Conservation (phyloP, 2,797 vertebrate genomes). For the Oreochromis mossambicus region DNA sequence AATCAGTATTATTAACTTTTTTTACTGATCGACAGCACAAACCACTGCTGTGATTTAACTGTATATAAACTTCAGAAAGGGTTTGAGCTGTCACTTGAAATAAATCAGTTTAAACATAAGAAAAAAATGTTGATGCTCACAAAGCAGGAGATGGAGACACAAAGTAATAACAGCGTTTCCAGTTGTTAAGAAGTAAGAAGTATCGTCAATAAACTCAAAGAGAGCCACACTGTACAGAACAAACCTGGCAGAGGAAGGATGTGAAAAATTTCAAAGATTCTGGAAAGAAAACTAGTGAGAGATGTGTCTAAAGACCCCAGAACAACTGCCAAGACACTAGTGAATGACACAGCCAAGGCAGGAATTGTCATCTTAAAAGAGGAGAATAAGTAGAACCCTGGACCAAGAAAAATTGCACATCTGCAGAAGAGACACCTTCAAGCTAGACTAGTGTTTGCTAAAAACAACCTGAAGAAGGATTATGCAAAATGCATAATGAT, state of each 20-base stretch:
- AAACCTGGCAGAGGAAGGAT: background rate
- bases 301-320: background rate
- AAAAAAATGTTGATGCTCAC: background rate
- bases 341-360: fast-evolving
- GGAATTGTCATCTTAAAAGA: background rate
- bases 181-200: background rate
- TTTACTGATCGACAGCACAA: background rate
- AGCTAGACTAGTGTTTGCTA: fast-evolving
- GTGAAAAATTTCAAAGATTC: background rate
- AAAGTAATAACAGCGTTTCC: fast-evolving
- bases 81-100: background rate
- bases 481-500: background rate
- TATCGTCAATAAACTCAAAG: background rate
- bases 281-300: background rate
- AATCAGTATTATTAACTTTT: background rate
- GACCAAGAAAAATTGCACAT: fast-evolving
- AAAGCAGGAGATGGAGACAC: background rate
- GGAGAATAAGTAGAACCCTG: background rate
- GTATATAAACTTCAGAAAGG: background rate
- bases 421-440: background rate
- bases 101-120: background rate
- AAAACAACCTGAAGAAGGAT: background rate
- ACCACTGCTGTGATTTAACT: background rate
- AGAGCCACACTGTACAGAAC: background rate
- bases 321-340: background rate